These are phyloP conservation scores for Archocentrus centrarchus DNA, from an alignment of 2,113 vertebrate species.

Conservation along the genomic window DNA sequence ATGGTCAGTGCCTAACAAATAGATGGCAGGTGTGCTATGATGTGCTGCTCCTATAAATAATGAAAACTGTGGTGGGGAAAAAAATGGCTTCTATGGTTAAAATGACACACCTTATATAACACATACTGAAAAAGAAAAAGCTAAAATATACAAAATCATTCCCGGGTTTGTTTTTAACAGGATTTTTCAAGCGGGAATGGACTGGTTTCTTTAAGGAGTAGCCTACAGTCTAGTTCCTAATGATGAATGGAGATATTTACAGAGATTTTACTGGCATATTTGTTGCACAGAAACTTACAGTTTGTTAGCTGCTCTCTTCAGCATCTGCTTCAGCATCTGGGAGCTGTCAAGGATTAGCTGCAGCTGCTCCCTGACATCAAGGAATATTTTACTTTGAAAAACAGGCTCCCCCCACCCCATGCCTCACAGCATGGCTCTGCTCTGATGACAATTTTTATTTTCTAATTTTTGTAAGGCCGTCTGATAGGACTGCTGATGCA, in stretches of 20 bases:
- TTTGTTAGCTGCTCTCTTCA: not conserved
- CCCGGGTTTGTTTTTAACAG: not conserved
- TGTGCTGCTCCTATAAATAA: not conserved
- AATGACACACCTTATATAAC: not conserved
- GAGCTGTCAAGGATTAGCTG: not conserved
- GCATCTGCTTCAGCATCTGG: not conserved
- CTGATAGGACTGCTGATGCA: not conserved
- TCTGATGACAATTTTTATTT: not conserved
- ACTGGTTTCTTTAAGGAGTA: not conserved
- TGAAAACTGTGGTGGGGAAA: no score
- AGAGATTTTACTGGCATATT: not conserved
- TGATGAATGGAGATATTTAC: not conserved
- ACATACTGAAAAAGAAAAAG: not conserved
- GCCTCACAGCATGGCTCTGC: not conserved
- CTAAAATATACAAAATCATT: not conserved
- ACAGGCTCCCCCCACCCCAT: accelerated
- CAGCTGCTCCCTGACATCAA: not conserved
- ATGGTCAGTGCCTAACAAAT: not conserved
- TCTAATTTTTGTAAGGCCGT: not conserved
- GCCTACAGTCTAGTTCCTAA: not conserved
- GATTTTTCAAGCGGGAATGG: not conserved
- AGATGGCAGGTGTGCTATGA: conserved; percentile 15
- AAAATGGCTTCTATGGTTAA: not conserved
- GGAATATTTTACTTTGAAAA: not conserved
- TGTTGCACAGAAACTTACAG: not conserved